Conservation (phyloP, 37 sponge, comb jelly and placozoan species). For the Axinella damicornis region DNA sequence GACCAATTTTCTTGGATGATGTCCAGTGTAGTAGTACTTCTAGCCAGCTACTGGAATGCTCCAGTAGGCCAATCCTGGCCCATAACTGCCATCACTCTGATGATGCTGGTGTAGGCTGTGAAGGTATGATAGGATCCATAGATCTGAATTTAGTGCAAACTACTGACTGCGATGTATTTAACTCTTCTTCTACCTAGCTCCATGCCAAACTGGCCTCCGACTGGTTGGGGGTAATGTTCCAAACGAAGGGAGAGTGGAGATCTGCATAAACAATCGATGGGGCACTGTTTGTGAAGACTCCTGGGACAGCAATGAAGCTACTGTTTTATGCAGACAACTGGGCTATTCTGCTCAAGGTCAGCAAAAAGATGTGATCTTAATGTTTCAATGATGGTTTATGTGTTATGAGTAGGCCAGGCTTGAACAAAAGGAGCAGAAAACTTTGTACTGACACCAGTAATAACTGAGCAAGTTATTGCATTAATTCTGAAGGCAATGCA, state of each 20-base stretch:
- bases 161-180: not conserved
- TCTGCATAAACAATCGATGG: slow-evolving; percentile 12
- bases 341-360: not conserved
- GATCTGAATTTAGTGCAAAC: too few species aligned
- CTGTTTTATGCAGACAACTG: not conserved
- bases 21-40: too few species aligned
- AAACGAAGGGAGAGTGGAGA: not conserved
- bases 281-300: slow-evolving; percentile 4
- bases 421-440: too few species aligned
- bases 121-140: not conserved
- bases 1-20: too few species aligned
- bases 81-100: not conserved
- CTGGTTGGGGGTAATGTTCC: not conserved
- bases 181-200: not conserved
- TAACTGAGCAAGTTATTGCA: too few species aligned
- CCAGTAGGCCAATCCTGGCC: too few species aligned
- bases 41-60: too few species aligned
- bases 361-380: too few species aligned
- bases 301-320: not conserved
- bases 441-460: too few species aligned
- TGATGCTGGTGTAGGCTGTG: slow-evolving; percentile 1
- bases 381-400: too few species aligned
- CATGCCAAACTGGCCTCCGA: not conserved
- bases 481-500: too few species aligned
- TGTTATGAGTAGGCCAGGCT: too few species aligned